Evolutionary conservation across 2,113 vertebrate genomes (phyloP).

Genomic region (Periophthalmus modestus): DNA sequence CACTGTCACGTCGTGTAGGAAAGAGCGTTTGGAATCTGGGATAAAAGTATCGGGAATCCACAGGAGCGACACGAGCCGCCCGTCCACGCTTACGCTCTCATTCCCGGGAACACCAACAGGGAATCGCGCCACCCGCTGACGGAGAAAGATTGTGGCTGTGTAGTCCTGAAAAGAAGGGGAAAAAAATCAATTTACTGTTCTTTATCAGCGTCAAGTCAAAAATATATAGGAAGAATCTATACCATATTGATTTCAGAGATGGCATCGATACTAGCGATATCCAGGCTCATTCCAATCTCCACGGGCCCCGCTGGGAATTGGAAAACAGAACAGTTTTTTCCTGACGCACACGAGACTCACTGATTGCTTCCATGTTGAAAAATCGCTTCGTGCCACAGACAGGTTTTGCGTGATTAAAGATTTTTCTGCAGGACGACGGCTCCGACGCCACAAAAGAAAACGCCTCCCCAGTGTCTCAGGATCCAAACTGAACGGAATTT

Average conservation of each 20-base stretch:
- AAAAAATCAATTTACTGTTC: background rate
- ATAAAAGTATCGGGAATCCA: slow-evolving; percentile 95
- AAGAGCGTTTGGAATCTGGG: slow-evolving; percentile 88
- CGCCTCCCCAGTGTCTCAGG: no score
- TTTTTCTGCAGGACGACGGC: no score
- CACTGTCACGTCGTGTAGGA: slow-evolving; percentile 87
- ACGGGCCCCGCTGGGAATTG: slow-evolving; percentile 80
- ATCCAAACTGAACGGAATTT: no score
- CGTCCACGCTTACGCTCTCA: slow-evolving; percentile 86
- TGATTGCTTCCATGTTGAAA: background rate
- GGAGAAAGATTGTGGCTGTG: slow-evolving; percentile 87
- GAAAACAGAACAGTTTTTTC: slow-evolving; percentile 3
- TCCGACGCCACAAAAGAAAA: background rate
- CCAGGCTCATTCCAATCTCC: slow-evolving; percentile 85
- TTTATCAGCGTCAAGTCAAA: background rate
- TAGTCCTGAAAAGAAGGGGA: slow-evolving; percentile 78
- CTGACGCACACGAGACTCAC: background rate
- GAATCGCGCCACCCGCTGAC: slow-evolving; percentile 86
- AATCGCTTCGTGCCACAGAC: background rate
- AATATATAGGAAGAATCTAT: background rate
- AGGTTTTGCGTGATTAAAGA: background rate
- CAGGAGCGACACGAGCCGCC: slow-evolving; percentile 85
- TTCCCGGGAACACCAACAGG: slow-evolving; percentile 85
- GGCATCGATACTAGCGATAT: slow-evolving; percentile 87
- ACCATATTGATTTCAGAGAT: slow-evolving; percentile 92